Evolutionary conservation across 2,888 invertebrate genomes (phyloP).

Genomic region (Phalera bucephala): DNA sequence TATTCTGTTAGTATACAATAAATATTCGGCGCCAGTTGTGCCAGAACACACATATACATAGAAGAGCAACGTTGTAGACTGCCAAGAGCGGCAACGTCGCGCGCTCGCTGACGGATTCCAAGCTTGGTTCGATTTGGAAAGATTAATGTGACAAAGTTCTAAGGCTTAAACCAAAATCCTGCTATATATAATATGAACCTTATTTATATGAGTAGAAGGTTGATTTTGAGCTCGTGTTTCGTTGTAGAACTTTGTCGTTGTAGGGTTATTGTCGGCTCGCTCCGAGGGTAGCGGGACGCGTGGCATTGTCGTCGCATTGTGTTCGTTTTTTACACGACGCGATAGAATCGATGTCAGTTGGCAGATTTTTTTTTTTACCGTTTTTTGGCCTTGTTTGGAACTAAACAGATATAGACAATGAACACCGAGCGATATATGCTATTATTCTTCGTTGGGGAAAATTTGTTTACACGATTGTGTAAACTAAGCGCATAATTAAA

Average conservation of each 20-base stretch:
- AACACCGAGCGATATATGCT: conserved; percentile 5
- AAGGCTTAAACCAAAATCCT: conserved; percentile 7
- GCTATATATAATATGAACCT: conserved; percentile 22
- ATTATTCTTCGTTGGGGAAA: conserved; percentile 18
- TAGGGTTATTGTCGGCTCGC: conserved; percentile 31
- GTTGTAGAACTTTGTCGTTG: conserved; percentile 44
- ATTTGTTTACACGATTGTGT: no score
- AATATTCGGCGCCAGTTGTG: conserved; percentile 83
- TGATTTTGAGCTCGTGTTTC: conserved; percentile 12
- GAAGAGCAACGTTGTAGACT: conserved; percentile 64
- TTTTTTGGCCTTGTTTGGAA: conserved; percentile 75
- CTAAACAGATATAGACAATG: conserved; percentile 30
- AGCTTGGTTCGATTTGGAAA: conserved; percentile 61
- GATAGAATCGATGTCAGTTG: conserved; percentile 82
- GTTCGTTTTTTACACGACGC: conserved; percentile 69
- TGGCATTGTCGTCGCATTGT: conserved; percentile 68
- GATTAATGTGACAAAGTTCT: conserved; percentile 52
- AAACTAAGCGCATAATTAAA: no score
- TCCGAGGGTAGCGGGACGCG: conserved; percentile 77
- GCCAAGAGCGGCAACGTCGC: conserved; percentile 78
- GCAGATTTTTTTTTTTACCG: conserved; percentile 81
- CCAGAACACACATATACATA: conserved; percentile 80
- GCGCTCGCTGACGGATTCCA: conserved; percentile 66
- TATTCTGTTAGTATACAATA: conserved; percentile 83
- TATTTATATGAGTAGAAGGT: conserved; percentile 19